Evolutionary conservation across 2,113 vertebrate genomes (phyloP), one percentile per base, ranked within the genome.

Genomic region (Lepus europaeus): DNA sequence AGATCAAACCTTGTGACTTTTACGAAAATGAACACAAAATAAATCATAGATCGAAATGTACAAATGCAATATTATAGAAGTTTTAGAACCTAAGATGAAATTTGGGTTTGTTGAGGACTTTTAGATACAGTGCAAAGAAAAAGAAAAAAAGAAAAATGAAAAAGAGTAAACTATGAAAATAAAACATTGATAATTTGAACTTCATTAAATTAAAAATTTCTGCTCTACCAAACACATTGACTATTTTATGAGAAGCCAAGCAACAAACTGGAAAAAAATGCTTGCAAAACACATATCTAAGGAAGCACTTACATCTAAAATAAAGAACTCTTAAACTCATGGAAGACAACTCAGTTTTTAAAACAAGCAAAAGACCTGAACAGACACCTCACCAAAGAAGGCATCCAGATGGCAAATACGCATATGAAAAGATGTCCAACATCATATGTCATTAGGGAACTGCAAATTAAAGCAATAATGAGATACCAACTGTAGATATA

Each of bases 261-360:
- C 27, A 2, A 68, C 12, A 80, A 1, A 31, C 64, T 82, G 27
- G 27, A 20, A 68, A 6, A 74, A 93, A 68, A 66, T 81, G 51
- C 66, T 74, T 88, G 22, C 14, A 68, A 81, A 88, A 45, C 27
- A 76, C 3, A 45, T 76, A 63, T n/a, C 27, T 66, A 33, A 88
- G 73, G 56, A 89, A 93, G n/a, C 27, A 93, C n/a, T 68, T 79
- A n/a, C 19, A 69, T 69, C 39, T 33, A 63, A 87, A 79, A 33
- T 31, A 20, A 68, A 85, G 4, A 59, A 72, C 23, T 14, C 19
- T 72, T 78, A 87, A 73, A 56, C 20, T 68, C 39, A 64, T 61
- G 16, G 78, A 84, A 74, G 66, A 56, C 45, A 77, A 86, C 7
- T 29, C 8, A 68, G 33, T 27, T 92, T 72, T 72, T 16, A 92